A percentile compares a stretch with the other conserved stretches of the same genome.
phyloP scores from a whole-genome alignment of 2,797 vertebrate species.

The Stomatorhinus walkeri region DNA sequence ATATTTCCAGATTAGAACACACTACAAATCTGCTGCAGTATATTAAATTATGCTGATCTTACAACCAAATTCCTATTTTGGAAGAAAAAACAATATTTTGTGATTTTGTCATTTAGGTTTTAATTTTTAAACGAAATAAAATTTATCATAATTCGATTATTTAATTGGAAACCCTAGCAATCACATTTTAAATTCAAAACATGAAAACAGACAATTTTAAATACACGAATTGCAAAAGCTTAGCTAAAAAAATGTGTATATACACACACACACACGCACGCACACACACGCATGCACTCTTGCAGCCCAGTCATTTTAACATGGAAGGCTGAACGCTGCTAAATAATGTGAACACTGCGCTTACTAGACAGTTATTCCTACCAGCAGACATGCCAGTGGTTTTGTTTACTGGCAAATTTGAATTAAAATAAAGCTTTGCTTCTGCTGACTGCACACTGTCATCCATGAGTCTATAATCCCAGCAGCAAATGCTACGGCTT shows the following conservation, averaged over 20 bases:
- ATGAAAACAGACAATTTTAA: background rate
- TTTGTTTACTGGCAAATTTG: slow-evolving; percentile 99
- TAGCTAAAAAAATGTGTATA: background rate
- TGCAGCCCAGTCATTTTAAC: slow-evolving; percentile 20
- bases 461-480: slow-evolving; percentile 87
- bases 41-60: background rate
- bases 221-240: background rate
- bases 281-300: background rate
- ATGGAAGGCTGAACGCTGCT: slow-evolving; percentile 29
- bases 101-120: background rate
- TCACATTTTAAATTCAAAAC: background rate
- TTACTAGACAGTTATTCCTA: slow-evolving; percentile 69
- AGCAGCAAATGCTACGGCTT: slow-evolving; percentile 83
- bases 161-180: background rate
- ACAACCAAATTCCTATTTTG: background rate
- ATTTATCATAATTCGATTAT: background rate
- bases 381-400: slow-evolving; percentile 73
- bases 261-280: background rate
- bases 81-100: background rate
- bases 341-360: slow-evolving; percentile 44
- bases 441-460: slow-evolving; percentile 90
- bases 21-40: background rate
- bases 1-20: background rate
- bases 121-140: background rate
- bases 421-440: slow-evolving; percentile 97